These are phyloP conservation scores for Entosphenus tridentatus DNA, from an alignment of 2,113 vertebrate species.

Conservation along the genomic window DNA sequence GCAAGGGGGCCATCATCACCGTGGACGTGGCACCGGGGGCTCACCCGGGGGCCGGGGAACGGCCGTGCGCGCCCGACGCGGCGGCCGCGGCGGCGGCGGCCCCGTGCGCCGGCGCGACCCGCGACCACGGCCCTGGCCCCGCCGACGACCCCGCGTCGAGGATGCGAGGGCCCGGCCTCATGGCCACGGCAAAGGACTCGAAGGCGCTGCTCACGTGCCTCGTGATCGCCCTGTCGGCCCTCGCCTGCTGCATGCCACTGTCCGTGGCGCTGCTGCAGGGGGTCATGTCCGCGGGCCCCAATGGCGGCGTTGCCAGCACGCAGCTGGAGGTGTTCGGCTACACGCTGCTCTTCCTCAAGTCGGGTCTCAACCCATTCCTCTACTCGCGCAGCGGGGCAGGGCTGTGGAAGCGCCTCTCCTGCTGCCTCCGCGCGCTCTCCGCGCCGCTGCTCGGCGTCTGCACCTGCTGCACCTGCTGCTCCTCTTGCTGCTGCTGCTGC, in stretches of 20 bases:
- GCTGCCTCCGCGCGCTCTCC: constrained; percentile 8
- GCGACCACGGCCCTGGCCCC: constrained; percentile 28
- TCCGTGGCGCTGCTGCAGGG: constrained; percentile 33
- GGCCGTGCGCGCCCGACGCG: constrained; percentile 46
- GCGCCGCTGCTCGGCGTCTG: constrained; percentile 21
- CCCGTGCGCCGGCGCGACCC: constrained; percentile 32
- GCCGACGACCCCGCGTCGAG: background rate
- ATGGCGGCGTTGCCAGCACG: constrained; percentile 31
- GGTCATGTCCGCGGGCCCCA: constrained; percentile 25
- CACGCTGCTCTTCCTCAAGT: constrained; percentile 77
- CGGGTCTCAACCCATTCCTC: constrained; percentile 81
- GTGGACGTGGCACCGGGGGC: constrained; percentile 26
- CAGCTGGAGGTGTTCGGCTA: constrained; percentile 82
- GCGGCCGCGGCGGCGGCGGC: constrained; percentile 41
- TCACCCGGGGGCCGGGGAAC: constrained; percentile 25
- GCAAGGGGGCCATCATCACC: constrained; percentile 37
- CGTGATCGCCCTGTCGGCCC: constrained; percentile 53
- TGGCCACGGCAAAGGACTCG: constrained; percentile 38
- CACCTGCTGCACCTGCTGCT: constrained; percentile 49
- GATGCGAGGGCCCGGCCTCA: too few relatives aligned
- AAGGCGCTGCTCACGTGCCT: constrained; percentile 63
- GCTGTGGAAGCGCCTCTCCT: constrained; percentile 45
- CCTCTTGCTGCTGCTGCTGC: constrained; percentile 45
- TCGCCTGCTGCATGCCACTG: constrained; percentile 65
- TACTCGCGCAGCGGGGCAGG: constrained; percentile 81